Evolutionary conservation across 1,140 invertebrate species (phyloP), one percentile per base, ranked within the genome.

Genomic region (Tenebrio molitor): DNA sequence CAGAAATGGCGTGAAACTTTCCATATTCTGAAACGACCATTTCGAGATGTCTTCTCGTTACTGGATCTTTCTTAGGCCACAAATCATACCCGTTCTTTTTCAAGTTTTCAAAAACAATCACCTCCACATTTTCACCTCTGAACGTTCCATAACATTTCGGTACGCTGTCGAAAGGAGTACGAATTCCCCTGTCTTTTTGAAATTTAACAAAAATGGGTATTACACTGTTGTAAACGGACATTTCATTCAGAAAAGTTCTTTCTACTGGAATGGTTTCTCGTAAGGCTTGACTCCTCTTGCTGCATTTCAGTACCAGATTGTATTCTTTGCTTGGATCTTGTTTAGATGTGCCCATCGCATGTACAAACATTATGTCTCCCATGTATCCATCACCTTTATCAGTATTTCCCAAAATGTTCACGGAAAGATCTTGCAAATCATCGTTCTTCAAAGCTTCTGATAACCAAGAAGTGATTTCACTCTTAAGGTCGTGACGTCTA

Each of bases 41-140:
- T 7, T 75, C 78, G 4, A 86, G 77, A 71, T 87, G 84, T 0
- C 85, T 80, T n/a, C 82, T 58, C 2, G 83, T 79, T 1, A 89
- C 71, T 1, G 84, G 78, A n/a, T 77, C 71, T 7, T 83, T 82
- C 39, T 85, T 82, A 73, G 88, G 80, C 42, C 83, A 79, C 71
- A 89, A 80, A 10, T 53, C 29, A 73, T 83, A 89, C 0, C 84
- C 84, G 3, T 67, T 29, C 1, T 72, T 39, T 42, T 81, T 78
- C n/a, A 90, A 75, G 79, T 90, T 87, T 77, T 89, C 84, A 63
- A 90, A 76, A 23, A 89, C 76, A 3, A 88, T 83, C 15, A 84
- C 79, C 79, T 87, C 86, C 46, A 85, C 73, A 3, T 77, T 76
- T 25, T 82, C 80, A 44, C 84, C 81, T n/a, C 25, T 74, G 12